A percentile compares a stretch with the other conserved stretches of the same genome.
phyloP scores from a whole-genome alignment of 2,888 invertebrate genomes.

The Drosophila fulvimacula region DNA sequence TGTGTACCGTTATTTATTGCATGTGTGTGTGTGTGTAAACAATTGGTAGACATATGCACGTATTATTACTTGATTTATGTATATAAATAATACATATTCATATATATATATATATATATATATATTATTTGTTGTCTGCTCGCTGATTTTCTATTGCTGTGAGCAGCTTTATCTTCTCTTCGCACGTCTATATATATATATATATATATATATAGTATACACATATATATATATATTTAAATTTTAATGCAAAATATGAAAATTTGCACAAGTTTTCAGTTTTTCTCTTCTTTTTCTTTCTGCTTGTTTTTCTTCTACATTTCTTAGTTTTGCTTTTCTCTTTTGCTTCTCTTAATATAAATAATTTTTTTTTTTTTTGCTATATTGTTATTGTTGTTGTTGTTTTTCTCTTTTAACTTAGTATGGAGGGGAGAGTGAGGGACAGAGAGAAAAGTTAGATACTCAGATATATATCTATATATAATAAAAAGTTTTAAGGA shows the following conservation, averaged over 20 bases:
- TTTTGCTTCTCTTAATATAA: slow-evolving; percentile 55
- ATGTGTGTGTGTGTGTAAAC: slow-evolving; percentile 37
- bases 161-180: slow-evolving; percentile 9
- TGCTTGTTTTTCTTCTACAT: no score
- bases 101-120: slow-evolving; percentile 20
- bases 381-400: slow-evolving; percentile 71
- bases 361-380: slow-evolving; percentile 62
- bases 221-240: not conserved
- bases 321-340: slow-evolving; percentile 19
- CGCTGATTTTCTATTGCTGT: slow-evolving; percentile 33
- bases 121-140: slow-evolving; percentile 28
- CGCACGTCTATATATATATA: slow-evolving; percentile 12
- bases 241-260: slow-evolving; percentile 47
- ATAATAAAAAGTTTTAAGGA: not conserved
- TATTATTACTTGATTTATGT: slow-evolving; percentile 20
- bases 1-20: slow-evolving; percentile 34
- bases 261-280: slow-evolving; percentile 38
- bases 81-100: slow-evolving; percentile 19
- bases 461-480: slow-evolving; percentile 9
- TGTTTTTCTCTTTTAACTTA: slow-evolving; percentile 51
- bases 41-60: slow-evolving; percentile 35
- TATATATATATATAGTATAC: not conserved
- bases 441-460: slow-evolving; percentile 15
- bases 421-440: slow-evolving; percentile 16
- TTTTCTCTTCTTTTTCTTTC: no score